Conservation (phyloP, 2,888 invertebrate species). For the Nephrocerus scutellatus region DNA sequence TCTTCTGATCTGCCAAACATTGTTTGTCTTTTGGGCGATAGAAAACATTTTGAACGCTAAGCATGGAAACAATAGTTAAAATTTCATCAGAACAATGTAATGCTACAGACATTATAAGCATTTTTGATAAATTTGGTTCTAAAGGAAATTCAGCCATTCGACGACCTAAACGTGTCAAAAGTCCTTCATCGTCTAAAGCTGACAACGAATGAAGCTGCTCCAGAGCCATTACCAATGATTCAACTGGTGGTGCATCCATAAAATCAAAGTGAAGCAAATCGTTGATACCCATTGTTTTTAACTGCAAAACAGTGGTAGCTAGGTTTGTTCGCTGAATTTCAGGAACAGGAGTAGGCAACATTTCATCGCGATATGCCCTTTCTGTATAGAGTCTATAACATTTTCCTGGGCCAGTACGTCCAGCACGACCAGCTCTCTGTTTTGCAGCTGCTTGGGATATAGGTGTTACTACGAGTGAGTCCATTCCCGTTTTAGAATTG, state of each 20-base stretch:
- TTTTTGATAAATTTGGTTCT: constrained; percentile 96
- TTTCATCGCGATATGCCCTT: constrained; percentile 96
- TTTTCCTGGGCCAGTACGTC: constrained; percentile 96
- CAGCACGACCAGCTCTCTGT: constrained; percentile 93
- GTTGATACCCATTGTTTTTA: constrained; percentile 99
- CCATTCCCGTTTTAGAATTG: constrained; percentile 97
- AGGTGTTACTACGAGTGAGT: constrained; percentile 96
- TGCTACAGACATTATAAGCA: constrained; percentile 98
- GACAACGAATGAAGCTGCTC: constrained; percentile 95
- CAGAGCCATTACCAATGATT: constrained; percentile 94
- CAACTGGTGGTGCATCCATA: constrained; percentile 99
- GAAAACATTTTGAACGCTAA: constrained; percentile 98
- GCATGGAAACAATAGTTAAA: constrained; percentile 96
- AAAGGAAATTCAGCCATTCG: constrained; percentile 99
- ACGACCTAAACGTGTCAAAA: constrained; percentile 72
- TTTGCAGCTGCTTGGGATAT: constrained; percentile 94
- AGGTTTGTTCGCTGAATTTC: constrained; percentile 98
- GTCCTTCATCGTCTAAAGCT: constrained; percentile 91
- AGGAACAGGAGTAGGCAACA: constrained; percentile 95
- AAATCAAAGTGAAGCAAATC: constrained; percentile 98
- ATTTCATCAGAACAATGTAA: constrained; percentile 97
- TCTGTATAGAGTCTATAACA: constrained; percentile 96
- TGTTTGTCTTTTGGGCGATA: constrained; percentile 93
- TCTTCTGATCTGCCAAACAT: constrained; percentile 95
- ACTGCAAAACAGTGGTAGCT: constrained; percentile 84